These are phyloP conservation scores for Cuculus canorus DNA, from an alignment of 2,797 vertebrate genomes.

Conservation along the genomic window DNA sequence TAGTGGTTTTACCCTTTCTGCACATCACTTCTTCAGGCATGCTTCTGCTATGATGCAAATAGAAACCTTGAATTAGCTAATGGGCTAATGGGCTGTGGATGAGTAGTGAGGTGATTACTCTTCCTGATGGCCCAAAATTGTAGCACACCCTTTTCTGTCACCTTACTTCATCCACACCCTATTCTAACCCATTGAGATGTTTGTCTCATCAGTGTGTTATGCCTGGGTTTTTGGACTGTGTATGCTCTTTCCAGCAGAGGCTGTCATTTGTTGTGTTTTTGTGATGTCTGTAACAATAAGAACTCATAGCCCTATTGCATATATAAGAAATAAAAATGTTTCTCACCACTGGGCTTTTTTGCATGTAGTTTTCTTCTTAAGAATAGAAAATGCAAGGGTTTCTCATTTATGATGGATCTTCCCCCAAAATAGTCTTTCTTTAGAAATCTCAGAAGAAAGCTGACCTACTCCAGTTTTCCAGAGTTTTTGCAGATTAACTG, in stretches of 20 bases:
- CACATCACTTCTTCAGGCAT: neutral
- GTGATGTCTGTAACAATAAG: neutral
- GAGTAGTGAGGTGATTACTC: slow-evolving; percentile 44
- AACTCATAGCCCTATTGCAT: fast-evolving
- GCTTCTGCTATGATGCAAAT: slow-evolving; percentile 37
- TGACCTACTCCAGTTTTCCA: neutral
- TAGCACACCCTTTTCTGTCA: slow-evolving; percentile 59
- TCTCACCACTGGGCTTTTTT: neutral
- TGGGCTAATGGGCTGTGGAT: neutral
- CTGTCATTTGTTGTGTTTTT: neutral
- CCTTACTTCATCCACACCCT: slow-evolving; percentile 43
- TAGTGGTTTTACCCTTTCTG: neutral
- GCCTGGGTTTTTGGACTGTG: neutral
- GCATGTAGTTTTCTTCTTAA: neutral
- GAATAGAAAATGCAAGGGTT: neutral
- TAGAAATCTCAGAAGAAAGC: neutral
- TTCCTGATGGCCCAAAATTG: slow-evolving; percentile 41
- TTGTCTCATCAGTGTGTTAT: neutral
- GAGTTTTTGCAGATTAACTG: neutral
- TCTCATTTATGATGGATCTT: neutral
- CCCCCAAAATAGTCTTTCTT: neutral
- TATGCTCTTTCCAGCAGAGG: neutral
- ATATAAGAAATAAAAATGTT: neutral
- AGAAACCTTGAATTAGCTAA: slow-evolving; percentile 51
- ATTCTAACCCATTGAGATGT: slow-evolving; percentile 28